Base-by-base conservation (phyloP, 1,140 invertebrate species). In the Maniola jurtina region DNA sequence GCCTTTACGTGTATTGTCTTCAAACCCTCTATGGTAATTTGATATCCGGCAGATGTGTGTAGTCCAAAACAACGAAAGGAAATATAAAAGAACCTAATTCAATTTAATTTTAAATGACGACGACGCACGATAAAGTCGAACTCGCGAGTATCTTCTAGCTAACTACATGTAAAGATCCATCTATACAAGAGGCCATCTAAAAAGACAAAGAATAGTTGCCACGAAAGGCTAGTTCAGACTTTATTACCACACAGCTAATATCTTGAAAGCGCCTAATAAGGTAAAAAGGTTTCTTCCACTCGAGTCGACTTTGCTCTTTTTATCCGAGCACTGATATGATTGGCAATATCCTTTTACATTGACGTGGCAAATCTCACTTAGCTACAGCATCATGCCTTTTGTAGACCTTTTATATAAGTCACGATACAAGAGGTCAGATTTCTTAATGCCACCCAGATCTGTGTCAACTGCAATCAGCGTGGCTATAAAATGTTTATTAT, bases 261-360 rank as follows among this genome's bases (percentile, higher is more conserved):
- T 25, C 6, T 16, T 52, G 10, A 52, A 52, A 52, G 48, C 48
- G 16, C 48, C 48, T 52, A 52, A 52, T 52, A 25, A 52, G 14
- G 14, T 52, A 52, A 52, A 52, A 52, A 15, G 48, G 16, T 52
- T 25, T 15, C 42, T 59, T 36, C 48, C 45, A 52, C 15, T 25
- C 14, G 16, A 35, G 15, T 65, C 35, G 33, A 59, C 47, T 60
- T 55, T 65, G 38, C 47, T 40, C 64, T 36, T 38, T 56, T 42
- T 57, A 54, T 59, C 35, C 40, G 57, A 58, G 64, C 58, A 36
- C 45, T 14, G 36, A 25, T 40, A 50, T 54, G 48, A 66, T 66
- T 66, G 64, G 60, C 57, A 50, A 66, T 66, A 66, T 66, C 64
- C 64, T 66, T 59, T 66, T 66, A 61, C 64, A 61, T 61, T 47